phyloP scores from a whole-genome alignment of 2,797 vertebrate species.

The Enteromius trimaculatus region DNA sequence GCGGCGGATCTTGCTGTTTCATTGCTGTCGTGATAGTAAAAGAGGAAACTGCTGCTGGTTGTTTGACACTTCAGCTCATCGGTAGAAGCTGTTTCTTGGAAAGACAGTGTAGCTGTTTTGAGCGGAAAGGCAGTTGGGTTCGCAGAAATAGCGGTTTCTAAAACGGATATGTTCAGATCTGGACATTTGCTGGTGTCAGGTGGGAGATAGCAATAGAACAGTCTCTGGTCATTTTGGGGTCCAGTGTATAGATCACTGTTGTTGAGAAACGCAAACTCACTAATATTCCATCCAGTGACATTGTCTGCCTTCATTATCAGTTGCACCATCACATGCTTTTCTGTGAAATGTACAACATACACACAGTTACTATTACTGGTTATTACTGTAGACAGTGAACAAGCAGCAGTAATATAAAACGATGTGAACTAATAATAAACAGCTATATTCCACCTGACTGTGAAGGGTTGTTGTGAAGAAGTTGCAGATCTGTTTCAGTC shows the following conservation, averaged over 20 bases:
- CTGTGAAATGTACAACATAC: neutral
- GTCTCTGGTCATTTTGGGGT: constrained; percentile 46
- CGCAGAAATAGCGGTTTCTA: neutral
- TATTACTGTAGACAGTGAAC: neutral
- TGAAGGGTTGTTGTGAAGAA: constrained; percentile 56
- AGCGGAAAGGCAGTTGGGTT: neutral
- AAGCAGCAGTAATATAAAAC: neutral
- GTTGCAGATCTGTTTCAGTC: constrained; percentile 61
- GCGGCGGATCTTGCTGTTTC: constrained; percentile 56
- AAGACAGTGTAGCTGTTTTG: neutral
- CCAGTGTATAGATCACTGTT: constrained; percentile 58
- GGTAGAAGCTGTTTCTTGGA: neutral
- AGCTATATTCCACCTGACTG: constrained; percentile 66
- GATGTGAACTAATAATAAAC: neutral
- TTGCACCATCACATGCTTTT: constrained; percentile 58
- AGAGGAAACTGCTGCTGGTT: constrained; percentile 69
- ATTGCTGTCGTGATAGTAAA: constrained; percentile 66
- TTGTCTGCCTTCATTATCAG: constrained; percentile 59
- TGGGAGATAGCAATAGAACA: constrained; percentile 67
- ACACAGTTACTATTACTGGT: neutral
- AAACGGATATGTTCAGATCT: neutral
- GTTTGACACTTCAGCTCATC: constrained; percentile 36
- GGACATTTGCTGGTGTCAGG: constrained; percentile 17
- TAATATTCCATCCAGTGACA: constrained; percentile 61
- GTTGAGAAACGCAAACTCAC: constrained; percentile 60